Evolutionary conservation across 2,797 vertebrate species (phyloP), one percentile per base, ranked within the genome.

Genomic region (Valencia hispanica): DNA sequence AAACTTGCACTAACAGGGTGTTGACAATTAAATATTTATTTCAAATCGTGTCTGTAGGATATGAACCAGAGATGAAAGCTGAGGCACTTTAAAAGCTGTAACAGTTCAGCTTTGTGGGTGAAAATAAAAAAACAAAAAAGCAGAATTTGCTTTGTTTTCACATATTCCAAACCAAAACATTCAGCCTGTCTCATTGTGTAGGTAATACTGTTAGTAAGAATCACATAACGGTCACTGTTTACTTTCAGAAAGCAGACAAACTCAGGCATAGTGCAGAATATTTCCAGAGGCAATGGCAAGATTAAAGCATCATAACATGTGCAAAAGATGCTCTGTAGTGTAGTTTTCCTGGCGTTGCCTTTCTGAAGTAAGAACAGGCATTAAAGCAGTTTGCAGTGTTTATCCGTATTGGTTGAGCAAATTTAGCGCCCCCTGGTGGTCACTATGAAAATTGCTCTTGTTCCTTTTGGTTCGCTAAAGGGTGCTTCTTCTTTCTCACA

Each of bases 351-450:
- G 50, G 20, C 22, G 22, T 22, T 41, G 12, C 14, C 39, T 41
- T 25, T 66, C 18, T 65, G 22, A 39, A 39, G 34, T 39, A 65
- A 65, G 9, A 70, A 25, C 47, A 47, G 18, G 68, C 79, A 50
- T 63, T 66, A 59, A 84, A 80, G 53, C 79, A 78, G 71, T 79
- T 47, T 45, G 18, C 61, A 78, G 57, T 70, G 79, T 71, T 79
- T 69, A 70, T 65, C 51, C 68, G 80, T 73, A 71, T 61, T 66
- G 27, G 72, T 72, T 66, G 5, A 79, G 75, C n/a, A 43, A 50
- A 81, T 51, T 48, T 15, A n/a, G 73, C 74, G 79, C 82, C 87
- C 85, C 79, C 91, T 91, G 74, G 75, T 89, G 89, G 86, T 85
- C 5, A 4, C 27, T 34, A 59, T 72, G 36, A 71, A 73, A 81